phyloP scores from a whole-genome alignment of 2,113 vertebrate genomes.

The Halcyon malimbica region DNA sequence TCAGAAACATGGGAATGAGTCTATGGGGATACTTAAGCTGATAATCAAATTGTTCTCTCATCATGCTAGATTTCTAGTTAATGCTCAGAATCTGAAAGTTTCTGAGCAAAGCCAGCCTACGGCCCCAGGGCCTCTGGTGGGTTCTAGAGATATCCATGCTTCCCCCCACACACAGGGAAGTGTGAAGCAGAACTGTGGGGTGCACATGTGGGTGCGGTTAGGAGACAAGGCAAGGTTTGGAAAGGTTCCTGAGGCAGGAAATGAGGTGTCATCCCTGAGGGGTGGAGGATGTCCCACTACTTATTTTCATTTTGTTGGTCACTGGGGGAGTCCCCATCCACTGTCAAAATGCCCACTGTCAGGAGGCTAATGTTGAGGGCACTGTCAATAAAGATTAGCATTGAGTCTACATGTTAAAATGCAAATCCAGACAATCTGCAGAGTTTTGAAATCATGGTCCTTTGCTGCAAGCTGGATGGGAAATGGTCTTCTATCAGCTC shows the following conservation, averaged over 20 bases:
- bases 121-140: neutral
- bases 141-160: neutral
- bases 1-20: neutral
- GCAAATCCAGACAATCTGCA: neutral
- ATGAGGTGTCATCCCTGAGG: neutral
- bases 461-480: neutral
- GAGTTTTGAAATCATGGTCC: neutral
- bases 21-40: neutral
- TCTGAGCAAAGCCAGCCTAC: accelerated
- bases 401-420: neutral
- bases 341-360: neutral
- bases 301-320: neutral
- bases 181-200: neutral
- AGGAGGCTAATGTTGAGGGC: neutral
- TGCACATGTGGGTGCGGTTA: neutral
- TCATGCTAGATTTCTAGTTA: accelerated
- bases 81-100: neutral
- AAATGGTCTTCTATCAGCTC: neutral
- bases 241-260: neutral
- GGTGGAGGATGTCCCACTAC: neutral
- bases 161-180: neutral
- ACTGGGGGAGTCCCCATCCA: neutral
- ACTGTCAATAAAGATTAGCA: neutral
- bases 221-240: neutral
- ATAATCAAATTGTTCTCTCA: too few relatives aligned